Conservation (phyloP, 2,888 invertebrate genomes). For the Pristionchus maxplancki region DNA sequence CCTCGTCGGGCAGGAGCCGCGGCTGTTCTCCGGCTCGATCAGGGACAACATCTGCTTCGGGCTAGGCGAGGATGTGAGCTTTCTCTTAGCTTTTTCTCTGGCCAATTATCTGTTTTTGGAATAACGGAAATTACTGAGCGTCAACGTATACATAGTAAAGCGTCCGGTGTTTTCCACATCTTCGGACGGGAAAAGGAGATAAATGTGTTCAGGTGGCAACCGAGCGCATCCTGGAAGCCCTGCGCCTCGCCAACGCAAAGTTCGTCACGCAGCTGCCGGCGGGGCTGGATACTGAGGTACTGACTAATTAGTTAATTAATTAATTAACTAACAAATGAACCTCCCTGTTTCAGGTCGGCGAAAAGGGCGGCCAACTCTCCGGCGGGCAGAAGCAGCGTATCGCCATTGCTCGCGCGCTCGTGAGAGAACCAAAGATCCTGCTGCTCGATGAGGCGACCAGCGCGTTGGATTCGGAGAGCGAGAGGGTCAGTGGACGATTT, state of each 20-base stretch:
- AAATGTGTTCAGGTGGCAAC: conserved; percentile 45
- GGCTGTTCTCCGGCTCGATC: conserved; percentile 58
- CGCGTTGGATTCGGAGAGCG: conserved; percentile 52
- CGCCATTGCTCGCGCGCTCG: conserved; percentile 52
- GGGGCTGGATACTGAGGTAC: conserved; percentile 47
- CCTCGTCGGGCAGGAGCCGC: conserved; percentile 58
- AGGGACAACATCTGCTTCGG: conserved; percentile 62
- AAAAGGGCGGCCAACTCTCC: conserved; percentile 54
- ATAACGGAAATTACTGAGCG: no score
- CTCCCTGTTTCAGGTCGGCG: conserved; percentile 56
- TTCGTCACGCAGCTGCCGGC: conserved; percentile 56
- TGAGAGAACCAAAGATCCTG: conserved; percentile 52
- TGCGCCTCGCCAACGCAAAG: conserved; percentile 57
- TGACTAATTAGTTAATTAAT: no score
- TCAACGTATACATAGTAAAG: no score
- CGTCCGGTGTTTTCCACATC: no score
- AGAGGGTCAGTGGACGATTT: conserved; percentile 49
- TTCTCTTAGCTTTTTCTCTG: no score
- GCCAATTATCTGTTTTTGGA: no score
- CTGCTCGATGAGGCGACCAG: conserved; percentile 54
- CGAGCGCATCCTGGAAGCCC: conserved; percentile 58
- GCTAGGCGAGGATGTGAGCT: conserved; percentile 42
- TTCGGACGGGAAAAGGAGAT: no score
- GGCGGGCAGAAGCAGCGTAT: conserved; percentile 55
- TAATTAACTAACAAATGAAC: not conserved